Base-by-base conservation (phyloP, 2,113 vertebrate species). In the Grus americana region DNA sequence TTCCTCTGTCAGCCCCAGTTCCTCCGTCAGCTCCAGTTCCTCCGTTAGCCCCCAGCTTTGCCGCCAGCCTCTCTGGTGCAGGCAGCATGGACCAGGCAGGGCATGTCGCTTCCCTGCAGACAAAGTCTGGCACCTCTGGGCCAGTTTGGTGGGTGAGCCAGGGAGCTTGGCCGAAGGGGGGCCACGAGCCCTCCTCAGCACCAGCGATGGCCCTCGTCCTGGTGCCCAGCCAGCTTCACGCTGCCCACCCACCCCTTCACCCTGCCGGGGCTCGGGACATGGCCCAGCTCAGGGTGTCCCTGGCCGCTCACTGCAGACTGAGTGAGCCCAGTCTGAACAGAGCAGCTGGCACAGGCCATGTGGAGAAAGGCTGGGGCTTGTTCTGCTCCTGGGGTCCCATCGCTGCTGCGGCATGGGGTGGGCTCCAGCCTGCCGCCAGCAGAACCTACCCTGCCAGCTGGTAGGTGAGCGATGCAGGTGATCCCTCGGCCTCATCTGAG, bases 141-240 rank as follows among this genome's bases (percentile, higher is more conserved):
- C 47, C 36, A 14, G 47, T 57, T 79, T 22, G 16, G 32, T 22
- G 72, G 52, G 55, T 36, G 11, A 70, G 24, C 22, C 61, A 62
- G 26, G 40, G 9, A 44, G 27, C 50, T 21, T 22, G n/a, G 40
- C 74, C n/a, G 38, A 57, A 20, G 22, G 8, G 34, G 5, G 21
- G 4, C 24, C 52, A 15, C 0, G 4, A 22, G 34, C 11, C 36
- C 40, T 29, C 44, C 42, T 23, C 75, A 55, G 62, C 2, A 1
- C 30, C 40, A 42, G 59, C 0, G 2, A 26, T 10, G 26, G 19
- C 27, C 29, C 49, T 61, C 4, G 1, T 73, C 57, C 13, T 1
- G 1, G 27, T 47, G 68, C n/a, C 57, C 55, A 82, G 58, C 9
- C 65, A 72, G 29, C 57, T 32, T 70, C 67, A 49, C 8, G 7